Conservation (phyloP, 2,888 invertebrate species). For the Papilio gigon region DNA sequence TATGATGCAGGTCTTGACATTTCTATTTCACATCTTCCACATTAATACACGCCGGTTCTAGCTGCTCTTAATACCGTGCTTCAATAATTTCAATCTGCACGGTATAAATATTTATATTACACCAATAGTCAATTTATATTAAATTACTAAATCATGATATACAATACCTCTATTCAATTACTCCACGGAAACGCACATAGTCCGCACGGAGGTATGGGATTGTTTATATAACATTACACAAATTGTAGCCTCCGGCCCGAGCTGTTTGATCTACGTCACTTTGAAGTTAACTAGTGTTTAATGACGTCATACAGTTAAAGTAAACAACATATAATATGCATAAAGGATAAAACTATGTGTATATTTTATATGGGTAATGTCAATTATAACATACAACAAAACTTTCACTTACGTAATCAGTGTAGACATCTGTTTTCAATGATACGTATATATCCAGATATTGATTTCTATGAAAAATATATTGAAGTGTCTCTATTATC, state of each 20-base stretch:
- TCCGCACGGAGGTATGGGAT: conserved; percentile 42
- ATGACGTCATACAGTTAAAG: conserved; percentile 25
- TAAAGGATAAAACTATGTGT: background rate
- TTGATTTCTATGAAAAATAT: too few species aligned
- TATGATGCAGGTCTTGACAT: too few species aligned
- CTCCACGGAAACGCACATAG: conserved; percentile 4
- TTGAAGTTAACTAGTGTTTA: conserved; percentile 46
- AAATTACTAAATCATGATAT: background rate
- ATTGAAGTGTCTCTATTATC: too few species aligned
- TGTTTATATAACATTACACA: conserved; percentile 58
- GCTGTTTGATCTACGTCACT: conserved; percentile 47
- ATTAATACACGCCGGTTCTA: too few species aligned
- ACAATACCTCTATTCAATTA: conserved; percentile 32
- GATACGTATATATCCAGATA: too few species aligned
- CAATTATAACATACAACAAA: too few species aligned
- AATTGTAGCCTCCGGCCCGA: conserved; percentile 55
- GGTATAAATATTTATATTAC: too few species aligned
- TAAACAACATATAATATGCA: conserved; percentile 23
- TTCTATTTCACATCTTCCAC: too few species aligned
- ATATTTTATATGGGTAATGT: background rate
- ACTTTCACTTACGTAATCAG: too few species aligned
- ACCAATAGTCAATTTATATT: background rate
- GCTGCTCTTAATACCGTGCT: too few species aligned
- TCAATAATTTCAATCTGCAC: too few species aligned
- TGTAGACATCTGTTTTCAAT: too few species aligned